Conservation (phyloP, 2,888 invertebrate species). For the Blera fallax region DNA sequence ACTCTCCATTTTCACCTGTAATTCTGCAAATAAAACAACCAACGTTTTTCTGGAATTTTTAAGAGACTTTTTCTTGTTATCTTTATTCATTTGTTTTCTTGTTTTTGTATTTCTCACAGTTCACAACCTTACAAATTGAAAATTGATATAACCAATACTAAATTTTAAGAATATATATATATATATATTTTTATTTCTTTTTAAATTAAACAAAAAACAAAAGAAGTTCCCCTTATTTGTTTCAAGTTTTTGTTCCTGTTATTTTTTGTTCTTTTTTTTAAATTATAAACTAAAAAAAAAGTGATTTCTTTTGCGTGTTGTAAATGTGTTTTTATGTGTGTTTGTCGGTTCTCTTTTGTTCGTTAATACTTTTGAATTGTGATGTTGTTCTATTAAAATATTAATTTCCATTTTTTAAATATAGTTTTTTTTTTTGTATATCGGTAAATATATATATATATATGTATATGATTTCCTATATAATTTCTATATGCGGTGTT, state of each 20-base stretch:
- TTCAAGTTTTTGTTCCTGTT: constrained; percentile 38
- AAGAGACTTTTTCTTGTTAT: constrained; percentile 73
- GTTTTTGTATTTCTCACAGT: constrained; percentile 81
- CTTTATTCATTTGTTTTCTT: constrained; percentile 75
- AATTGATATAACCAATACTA: constrained; percentile 79
- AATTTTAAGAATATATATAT: constrained; percentile 76
- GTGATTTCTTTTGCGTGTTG: constrained; percentile 65
- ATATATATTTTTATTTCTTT: constrained; percentile 43
- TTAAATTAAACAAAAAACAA: constrained; percentile 43
- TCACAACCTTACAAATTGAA: constrained; percentile 82
- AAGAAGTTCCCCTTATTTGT: constrained; percentile 63
- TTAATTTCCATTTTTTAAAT: constrained; percentile 41
- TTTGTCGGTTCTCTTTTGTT: constrained; percentile 46
- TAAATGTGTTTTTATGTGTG: constrained; percentile 51
- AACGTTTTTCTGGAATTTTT: constrained; percentile 64
- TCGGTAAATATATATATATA: constrained; percentile 71
- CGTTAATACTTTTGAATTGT: constrained; percentile 67
- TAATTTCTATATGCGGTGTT: constrained; percentile 66
- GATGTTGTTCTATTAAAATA: constrained; percentile 70
- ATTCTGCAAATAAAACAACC: too few species aligned
- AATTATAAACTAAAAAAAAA: constrained; percentile 41
- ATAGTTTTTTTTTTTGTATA: constrained; percentile 53
- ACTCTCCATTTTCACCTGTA: too few species aligned
- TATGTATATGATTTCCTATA: constrained; percentile 70
- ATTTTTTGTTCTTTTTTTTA: constrained; percentile 19